Conservation (phyloP, 2,888 invertebrate species). For the Nematopogon swammerdamellus region DNA sequence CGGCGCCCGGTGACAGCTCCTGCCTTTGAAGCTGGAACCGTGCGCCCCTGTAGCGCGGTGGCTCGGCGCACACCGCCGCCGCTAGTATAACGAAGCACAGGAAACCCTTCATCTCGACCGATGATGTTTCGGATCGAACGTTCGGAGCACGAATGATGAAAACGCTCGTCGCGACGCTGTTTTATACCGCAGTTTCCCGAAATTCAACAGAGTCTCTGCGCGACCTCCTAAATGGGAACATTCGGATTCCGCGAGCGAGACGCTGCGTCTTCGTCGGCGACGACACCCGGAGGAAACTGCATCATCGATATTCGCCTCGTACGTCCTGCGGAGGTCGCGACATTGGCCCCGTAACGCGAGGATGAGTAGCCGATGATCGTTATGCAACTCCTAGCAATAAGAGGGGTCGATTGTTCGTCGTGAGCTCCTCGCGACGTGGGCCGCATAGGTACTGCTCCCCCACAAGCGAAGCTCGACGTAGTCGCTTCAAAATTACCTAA, state of each 20-base stretch:
- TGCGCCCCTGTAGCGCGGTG: slow-evolving; percentile 27
- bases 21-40: slow-evolving; percentile 29
- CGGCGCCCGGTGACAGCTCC: slow-evolving; percentile 15
- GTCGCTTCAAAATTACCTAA: not conserved
- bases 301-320: slow-evolving; percentile 43
- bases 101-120: slow-evolving; percentile 32
- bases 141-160: slow-evolving; percentile 37
- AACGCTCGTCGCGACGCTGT: slow-evolving; percentile 18
- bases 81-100: slow-evolving; percentile 29
- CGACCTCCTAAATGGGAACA: slow-evolving; percentile 14
- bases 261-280: too few species aligned
- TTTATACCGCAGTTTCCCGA: slow-evolving; percentile 29
- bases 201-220: slow-evolving; percentile 14
- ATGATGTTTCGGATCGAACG: slow-evolving; percentile 24
- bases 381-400: not conserved
- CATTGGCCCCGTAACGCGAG: slow-evolving; percentile 44
- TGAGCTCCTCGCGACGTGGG: not conserved
- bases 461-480: not conserved
- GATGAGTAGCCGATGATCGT: slow-evolving; percentile 18
- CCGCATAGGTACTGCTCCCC: not conserved
- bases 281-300: slow-evolving; percentile 21
- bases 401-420: not conserved
- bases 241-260: slow-evolving; percentile 23
- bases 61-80: slow-evolving; percentile 32
- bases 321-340: slow-evolving; percentile 33